Conservation (phyloP, 2,888 invertebrate genomes). For the Papilio elwesi region DNA sequence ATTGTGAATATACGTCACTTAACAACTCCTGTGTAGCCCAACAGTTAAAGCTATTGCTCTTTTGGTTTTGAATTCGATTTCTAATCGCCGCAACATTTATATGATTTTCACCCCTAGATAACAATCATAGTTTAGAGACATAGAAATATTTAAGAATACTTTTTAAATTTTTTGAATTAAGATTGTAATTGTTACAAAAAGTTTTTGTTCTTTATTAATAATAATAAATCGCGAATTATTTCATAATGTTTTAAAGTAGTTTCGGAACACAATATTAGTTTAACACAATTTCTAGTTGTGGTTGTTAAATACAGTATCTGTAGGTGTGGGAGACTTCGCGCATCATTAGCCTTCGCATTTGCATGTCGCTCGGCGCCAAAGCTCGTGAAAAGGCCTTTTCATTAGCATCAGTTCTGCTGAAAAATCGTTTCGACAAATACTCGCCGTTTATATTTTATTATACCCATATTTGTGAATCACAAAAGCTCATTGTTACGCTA, state of each 20-base stretch:
- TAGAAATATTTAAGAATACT: too few species aligned
- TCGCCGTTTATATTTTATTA: conserved; percentile 31
- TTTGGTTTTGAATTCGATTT: background rate
- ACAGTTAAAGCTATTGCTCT: background rate
- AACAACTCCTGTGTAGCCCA: background rate
- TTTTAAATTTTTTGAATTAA: too few species aligned
- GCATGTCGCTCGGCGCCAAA: conserved; percentile 54
- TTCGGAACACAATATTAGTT: background rate
- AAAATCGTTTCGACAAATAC: conserved; percentile 76
- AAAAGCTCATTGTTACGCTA: conserved; percentile 33
- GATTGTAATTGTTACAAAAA: too few species aligned
- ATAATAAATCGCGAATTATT: background rate
- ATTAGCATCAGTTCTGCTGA: conserved; percentile 80
- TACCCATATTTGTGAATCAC: conserved; percentile 20
- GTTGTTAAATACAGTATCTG: conserved; percentile 57
- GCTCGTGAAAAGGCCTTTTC: conserved; percentile 82
- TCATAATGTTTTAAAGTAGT: background rate
- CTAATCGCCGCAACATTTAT: background rate
- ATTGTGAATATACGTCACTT: background rate
- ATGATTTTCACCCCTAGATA: too few species aligned
- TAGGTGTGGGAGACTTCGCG: conserved; percentile 71
- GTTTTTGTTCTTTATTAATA: too few species aligned
- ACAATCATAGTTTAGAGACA: too few species aligned
- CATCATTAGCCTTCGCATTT: conserved; percentile 59
- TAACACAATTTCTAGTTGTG: background rate